phyloP scores from a whole-genome alignment of 2,888 invertebrate genomes.

The Mesoligia furuncula region DNA sequence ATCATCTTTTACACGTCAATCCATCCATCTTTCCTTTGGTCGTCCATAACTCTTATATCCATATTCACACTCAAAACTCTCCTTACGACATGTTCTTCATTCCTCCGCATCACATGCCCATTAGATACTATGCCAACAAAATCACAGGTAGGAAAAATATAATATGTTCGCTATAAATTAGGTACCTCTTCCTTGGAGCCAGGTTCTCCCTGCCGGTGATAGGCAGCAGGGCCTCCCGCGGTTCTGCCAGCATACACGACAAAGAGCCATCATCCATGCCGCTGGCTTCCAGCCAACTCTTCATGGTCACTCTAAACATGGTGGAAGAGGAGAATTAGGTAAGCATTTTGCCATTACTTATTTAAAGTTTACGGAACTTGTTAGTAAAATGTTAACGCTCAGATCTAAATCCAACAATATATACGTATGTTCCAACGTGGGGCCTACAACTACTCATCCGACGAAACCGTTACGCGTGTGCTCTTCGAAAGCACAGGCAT shows the following conservation, averaged over 20 bases:
- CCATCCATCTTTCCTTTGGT: not conserved
- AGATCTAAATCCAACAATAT: no score
- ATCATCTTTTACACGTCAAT: no score
- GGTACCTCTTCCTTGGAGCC: conserved; percentile 84
- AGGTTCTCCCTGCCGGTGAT: conserved; percentile 88
- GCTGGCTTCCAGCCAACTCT: conserved; percentile 86
- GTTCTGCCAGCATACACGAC: conserved; percentile 86
- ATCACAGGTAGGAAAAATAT: no score
- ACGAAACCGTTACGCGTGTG: no score
- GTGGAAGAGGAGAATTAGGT: not conserved
- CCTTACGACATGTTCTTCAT: not conserved
- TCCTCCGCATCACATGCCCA: not conserved
- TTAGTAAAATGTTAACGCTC: no score
- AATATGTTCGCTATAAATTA: conserved; percentile 6
- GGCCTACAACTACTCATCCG: no score
- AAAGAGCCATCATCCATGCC: conserved; percentile 84
- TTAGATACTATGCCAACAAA: no score
- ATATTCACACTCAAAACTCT: not conserved
- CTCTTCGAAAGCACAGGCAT: no score
- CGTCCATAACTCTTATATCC: not conserved
- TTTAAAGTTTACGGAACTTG: not conserved
- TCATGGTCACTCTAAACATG: conserved; percentile 77
- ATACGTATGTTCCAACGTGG: no score
- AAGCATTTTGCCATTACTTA: not conserved
- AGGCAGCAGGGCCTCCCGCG: conserved; percentile 88